Evolutionary conservation across 2,113 vertebrate species (phyloP), one percentile per base, ranked within the genome.

Genomic region (Apeltes quadracus): DNA sequence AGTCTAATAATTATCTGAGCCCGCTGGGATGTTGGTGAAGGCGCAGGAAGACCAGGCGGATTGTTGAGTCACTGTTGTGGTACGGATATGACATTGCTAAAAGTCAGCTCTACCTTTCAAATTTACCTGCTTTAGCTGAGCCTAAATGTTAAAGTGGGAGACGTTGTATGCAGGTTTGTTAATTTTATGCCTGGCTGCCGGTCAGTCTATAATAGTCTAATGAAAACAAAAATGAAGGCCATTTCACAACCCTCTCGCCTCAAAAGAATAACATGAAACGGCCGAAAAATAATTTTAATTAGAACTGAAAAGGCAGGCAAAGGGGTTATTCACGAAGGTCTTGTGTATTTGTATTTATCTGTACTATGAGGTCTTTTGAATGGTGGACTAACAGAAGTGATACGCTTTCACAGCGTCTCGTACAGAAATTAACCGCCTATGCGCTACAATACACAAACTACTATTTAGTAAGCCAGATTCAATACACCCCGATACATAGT

Each of bases 151-250:
- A 23, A 75, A 1, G 23, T 16, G 20, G 53, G 36, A 66, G 16
- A 75, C 2, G 11, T 50, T 62, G 41, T 27, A 48, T 38, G 59
- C 23, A 71, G 61, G 63, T 73, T 71, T 81, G 54, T 73, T 82
- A 57, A 78, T 84, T 87, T 83, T 85, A 59, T 71, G 76, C 74
- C 75, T 75, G 76, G 75, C 48, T 85, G 76, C 20, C n/a, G 57
- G 38, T 55, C 65, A 61, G n/a, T n/a, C n/a, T n/a, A n/a, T n/a
- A n/a, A n/a, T n/a, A n/a, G n/a, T n/a, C n/a, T n/a, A n/a, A 41
- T 59, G 61, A 50, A 53, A 63, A 63, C 53, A 64, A 72, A 78
- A 77, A 50, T 67, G 22, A 8, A 78, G 22, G 56, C 53, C 72
- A 88, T 87, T 85, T 84, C 65, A 80, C 23, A 69, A 85, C 64